phyloP scores from a whole-genome alignment of 2,113 vertebrate genomes.

The Thalassoma bifasciatum region DNA sequence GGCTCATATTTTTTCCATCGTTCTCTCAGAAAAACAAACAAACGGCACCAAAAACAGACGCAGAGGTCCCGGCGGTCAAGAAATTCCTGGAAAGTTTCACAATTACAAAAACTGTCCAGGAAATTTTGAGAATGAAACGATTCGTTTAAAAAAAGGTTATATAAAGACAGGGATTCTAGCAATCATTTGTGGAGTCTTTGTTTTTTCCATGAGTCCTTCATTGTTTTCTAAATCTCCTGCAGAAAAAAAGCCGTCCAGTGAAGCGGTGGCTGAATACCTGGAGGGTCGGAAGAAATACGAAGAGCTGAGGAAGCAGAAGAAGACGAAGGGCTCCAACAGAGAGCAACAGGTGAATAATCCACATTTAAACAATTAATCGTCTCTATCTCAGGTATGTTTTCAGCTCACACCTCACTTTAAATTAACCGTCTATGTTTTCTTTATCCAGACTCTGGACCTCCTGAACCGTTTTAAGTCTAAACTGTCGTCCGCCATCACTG shows the following conservation, averaged over 20 bases:
- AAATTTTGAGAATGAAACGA: neutral
- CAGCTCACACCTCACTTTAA: neutral
- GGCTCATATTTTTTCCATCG: neutral
- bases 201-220: neutral
- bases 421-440: neutral
- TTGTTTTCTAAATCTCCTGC: slow-evolving; percentile 65
- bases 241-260: slow-evolving; percentile 81
- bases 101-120: neutral
- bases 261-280: slow-evolving; percentile 92
- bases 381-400: neutral
- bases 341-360: slow-evolving; percentile 69
- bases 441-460: slow-evolving; percentile 89
- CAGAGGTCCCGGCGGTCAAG: too few relatives aligned
- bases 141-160: neutral
- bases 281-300: slow-evolving; percentile 94
- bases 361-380: too few relatives aligned
- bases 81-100: neutral
- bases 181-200: too few relatives aligned
- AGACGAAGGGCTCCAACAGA: slow-evolving; percentile 70
- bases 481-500: slow-evolving; percentile 91
- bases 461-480: slow-evolving; percentile 93
- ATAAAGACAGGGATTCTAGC: too few relatives aligned
- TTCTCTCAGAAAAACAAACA: neutral
- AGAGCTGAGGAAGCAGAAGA: slow-evolving; percentile 81
- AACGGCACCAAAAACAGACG: neutral